Conservation (phyloP, 2,797 vertebrate species). For the Hozukius guyotensis region DNA sequence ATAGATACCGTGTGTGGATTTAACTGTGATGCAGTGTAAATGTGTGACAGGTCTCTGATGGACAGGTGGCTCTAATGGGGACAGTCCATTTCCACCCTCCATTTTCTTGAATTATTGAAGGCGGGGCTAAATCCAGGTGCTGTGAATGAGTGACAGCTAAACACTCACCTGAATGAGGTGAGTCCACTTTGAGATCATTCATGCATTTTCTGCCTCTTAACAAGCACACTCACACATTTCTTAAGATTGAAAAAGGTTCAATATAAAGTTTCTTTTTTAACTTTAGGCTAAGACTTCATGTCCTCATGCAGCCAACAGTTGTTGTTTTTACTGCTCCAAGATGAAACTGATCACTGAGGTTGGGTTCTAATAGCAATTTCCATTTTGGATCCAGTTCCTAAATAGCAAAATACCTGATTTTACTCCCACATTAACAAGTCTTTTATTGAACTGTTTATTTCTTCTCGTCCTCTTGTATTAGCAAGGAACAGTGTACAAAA, state of each 20-base stretch:
- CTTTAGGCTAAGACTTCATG: not conserved
- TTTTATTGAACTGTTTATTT: not conserved
- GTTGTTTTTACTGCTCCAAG: not conserved
- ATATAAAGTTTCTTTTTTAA: not conserved
- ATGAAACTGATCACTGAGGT: not conserved
- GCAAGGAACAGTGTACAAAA: not conserved
- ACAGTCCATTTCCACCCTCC: slow-evolving; percentile 42
- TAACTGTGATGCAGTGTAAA: not conserved
- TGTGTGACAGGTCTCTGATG: slow-evolving; percentile 40
- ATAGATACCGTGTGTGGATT: slow-evolving; percentile 7
- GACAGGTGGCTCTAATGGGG: slow-evolving; percentile 59
- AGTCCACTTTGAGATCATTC: slow-evolving; percentile 12
- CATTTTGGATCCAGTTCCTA: not conserved
- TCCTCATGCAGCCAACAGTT: not conserved
- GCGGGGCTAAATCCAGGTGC: slow-evolving; percentile 58
- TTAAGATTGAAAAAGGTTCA: not conserved
- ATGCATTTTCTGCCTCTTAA: slow-evolving; percentile 10
- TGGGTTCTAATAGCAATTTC: not conserved
- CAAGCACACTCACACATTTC: not conserved
- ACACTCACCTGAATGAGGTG: slow-evolving; percentile 20
- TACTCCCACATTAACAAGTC: not conserved
- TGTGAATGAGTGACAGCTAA: slow-evolving; percentile 44
- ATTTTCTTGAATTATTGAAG: slow-evolving; percentile 75
- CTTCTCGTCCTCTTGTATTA: not conserved
- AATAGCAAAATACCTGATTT: not conserved